Evolutionary conservation across 2,113 vertebrate species (phyloP).

Genomic region (Lates calcarifer): DNA sequence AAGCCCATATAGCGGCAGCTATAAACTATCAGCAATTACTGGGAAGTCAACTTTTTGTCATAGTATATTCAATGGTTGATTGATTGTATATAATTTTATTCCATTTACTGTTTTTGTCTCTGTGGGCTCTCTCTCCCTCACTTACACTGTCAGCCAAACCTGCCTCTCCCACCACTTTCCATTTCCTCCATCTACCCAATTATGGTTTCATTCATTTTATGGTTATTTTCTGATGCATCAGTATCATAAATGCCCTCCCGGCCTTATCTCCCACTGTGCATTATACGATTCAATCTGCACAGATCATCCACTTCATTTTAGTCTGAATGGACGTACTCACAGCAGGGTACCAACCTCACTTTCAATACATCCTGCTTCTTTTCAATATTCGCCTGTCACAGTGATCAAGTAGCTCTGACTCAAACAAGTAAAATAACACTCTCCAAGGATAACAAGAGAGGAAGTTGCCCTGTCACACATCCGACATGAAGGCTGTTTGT

Average conservation of each 20-base stretch:
- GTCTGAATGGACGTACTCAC: conserved; percentile 21
- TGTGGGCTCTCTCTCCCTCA: neutral
- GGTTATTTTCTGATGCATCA: conserved; percentile 32
- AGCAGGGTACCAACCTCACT: conserved; percentile 28
- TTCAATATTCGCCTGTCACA: conserved; percentile 24
- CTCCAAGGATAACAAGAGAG: conserved; percentile 25
- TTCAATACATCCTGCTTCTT: conserved; percentile 32
- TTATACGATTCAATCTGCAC: conserved; percentile 28
- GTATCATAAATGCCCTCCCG: conserved; percentile 29
- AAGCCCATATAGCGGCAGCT: too few species aligned
- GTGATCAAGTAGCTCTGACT: conserved; percentile 38
- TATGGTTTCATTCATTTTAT: conserved; percentile 36
- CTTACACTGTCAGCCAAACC: neutral
- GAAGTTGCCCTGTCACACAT: conserved; percentile 49
- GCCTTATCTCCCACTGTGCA: conserved; percentile 7
- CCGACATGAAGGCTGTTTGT: conserved; percentile 39
- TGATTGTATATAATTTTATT: too few species aligned
- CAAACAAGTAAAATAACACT: conserved; percentile 21
- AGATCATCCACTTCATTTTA: conserved; percentile 36
- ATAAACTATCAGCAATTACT: too few species aligned
- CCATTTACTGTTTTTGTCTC: neutral
- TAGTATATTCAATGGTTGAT: too few species aligned
- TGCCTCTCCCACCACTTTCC: conserved; percentile 15
- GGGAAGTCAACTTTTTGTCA: too few species aligned
- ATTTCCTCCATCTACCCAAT: conserved; percentile 34